Percentiles rank a stretch among this genome's conserved stretches.
phyloP scores from a whole-genome alignment of 2,797 vertebrate species.

The Pteropus rufus region DNA sequence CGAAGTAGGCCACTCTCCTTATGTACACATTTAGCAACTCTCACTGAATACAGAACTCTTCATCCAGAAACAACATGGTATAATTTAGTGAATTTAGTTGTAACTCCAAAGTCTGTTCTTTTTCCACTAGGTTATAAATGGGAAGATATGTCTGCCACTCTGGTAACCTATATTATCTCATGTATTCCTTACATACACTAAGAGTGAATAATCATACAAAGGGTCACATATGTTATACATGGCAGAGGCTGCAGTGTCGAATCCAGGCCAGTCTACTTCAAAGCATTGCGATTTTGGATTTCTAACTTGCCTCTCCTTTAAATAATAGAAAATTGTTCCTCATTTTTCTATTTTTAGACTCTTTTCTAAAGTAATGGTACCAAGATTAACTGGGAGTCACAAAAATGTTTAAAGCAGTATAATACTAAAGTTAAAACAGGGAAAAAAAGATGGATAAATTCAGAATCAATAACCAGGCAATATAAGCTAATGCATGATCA shows the following conservation, averaged over 20 bases:
- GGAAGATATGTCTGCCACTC: neutral
- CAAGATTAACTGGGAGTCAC: constrained; percentile 1
- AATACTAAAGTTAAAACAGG: constrained; percentile 24
- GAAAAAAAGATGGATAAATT: neutral
- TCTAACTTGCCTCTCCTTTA: constrained; percentile 13
- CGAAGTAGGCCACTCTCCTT: neutral
- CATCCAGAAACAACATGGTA: neutral
- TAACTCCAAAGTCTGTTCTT: neutral
- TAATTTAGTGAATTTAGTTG: neutral
- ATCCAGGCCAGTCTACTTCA: neutral
- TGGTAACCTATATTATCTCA: neutral
- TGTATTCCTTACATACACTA: neutral
- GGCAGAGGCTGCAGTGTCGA: neutral
- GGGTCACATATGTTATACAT: neutral
- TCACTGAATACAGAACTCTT: neutral
- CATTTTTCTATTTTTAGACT: neutral
- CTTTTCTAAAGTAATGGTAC: constrained; percentile 28
- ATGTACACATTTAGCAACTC: neutral
- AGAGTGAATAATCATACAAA: neutral
- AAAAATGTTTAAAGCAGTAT: constrained; percentile 26
- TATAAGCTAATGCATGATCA: constrained; percentile 12
- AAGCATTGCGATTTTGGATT: constrained; percentile 3
- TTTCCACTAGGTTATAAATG: neutral
- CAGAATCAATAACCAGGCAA: constrained; percentile 28
- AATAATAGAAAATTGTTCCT: constrained; percentile 7